Evolutionary conservation across 2,888 invertebrate species (phyloP).

Genomic region (Athalia cordata): DNA sequence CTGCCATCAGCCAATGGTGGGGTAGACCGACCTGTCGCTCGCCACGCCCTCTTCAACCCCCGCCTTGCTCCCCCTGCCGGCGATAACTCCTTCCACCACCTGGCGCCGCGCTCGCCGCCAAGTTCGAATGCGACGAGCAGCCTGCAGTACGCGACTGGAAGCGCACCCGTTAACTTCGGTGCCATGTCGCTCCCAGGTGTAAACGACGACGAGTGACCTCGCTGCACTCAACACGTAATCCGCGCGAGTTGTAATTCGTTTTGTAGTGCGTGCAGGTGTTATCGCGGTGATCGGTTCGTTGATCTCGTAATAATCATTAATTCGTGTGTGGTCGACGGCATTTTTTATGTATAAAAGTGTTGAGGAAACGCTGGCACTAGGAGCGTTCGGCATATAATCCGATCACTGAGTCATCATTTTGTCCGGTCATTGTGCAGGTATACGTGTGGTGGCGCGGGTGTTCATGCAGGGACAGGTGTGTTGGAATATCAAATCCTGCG

Average conservation of each 20-base stretch:
- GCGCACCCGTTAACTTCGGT: conserved; percentile 64
- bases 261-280: not conserved
- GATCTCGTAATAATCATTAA: too few species aligned
- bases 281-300: too few species aligned
- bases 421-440: conserved; percentile 63
- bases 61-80: not conserved
- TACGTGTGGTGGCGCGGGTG: conserved; percentile 32
- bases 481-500: too few species aligned
- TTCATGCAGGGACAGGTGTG: too few species aligned
- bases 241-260: conserved; percentile 6
- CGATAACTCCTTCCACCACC: conserved; percentile 24
- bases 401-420: conserved; percentile 44
- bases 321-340: too few species aligned
- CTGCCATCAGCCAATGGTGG: conserved; percentile 68
- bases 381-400: too few species aligned
- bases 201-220: conserved; percentile 66
- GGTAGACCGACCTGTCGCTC: conserved; percentile 46
- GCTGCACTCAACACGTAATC: conserved; percentile 48
- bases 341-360: too few species aligned
- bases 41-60: conserved; percentile 27
- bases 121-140: conserved; percentile 50
- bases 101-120: conserved; percentile 55
- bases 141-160: conserved; percentile 67
- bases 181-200: conserved; percentile 74
- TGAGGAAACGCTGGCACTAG: too few species aligned